These are phyloP conservation scores for Cistogaster globosa DNA, from an alignment of 2,888 invertebrate species.

Conservation along the genomic window DNA sequence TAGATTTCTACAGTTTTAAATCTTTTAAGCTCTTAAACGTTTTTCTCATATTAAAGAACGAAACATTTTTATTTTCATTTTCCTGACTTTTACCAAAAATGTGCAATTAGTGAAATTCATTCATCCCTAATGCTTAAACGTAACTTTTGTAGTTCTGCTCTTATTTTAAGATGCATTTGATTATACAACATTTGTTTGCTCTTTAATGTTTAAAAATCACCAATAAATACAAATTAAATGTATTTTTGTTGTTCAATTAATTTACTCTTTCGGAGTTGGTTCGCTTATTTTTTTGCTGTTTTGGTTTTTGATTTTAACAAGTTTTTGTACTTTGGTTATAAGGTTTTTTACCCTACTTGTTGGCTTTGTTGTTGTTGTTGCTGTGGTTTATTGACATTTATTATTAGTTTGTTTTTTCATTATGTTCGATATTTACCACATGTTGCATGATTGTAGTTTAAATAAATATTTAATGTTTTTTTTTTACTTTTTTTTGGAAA, in stretches of 20 bases:
- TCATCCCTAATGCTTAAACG: not conserved
- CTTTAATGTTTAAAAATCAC: conserved; percentile 67
- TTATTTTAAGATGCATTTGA: not conserved
- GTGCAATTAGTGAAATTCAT: not conserved
- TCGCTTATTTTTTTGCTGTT: conserved; percentile 23
- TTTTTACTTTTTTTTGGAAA: conserved; percentile 2
- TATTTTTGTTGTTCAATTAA: conserved; percentile 69
- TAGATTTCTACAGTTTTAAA: too few relatives aligned
- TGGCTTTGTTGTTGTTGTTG: not conserved
- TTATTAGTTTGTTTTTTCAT: conserved; percentile 27
- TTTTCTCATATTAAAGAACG: too few relatives aligned
- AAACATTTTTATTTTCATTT: too few relatives aligned
- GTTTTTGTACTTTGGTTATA: conserved; percentile 68
- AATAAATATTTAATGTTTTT: conserved; percentile 12
- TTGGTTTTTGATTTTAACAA: conserved; percentile 62
- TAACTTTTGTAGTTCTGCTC: not conserved
- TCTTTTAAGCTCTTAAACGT: too few relatives aligned
- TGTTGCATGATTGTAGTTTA: conserved; percentile 43
- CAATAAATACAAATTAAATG: conserved; percentile 72
- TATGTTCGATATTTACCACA: conserved; percentile 46
- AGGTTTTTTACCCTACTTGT: not conserved
- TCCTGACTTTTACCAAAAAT: not conserved
- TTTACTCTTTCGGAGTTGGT: conserved; percentile 24
- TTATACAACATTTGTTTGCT: conserved; percentile 63
- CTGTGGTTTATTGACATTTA: conserved; percentile 54